phyloP scores from a whole-genome alignment of 2,113 vertebrate species.

The Labeo rohita region DNA sequence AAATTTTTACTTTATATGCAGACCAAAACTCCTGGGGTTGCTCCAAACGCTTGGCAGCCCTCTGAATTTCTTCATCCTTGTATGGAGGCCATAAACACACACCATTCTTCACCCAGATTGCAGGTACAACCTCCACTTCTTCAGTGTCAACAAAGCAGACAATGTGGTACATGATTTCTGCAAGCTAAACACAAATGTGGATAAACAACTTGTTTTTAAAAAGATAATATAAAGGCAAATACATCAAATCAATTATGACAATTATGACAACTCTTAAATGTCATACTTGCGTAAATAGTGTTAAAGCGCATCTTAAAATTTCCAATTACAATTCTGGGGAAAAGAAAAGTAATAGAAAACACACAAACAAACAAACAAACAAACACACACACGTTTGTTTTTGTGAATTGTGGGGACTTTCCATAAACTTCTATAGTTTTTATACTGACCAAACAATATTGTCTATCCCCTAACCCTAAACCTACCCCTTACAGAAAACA shows the following conservation, averaged over 20 bases:
- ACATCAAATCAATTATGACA: not conserved
- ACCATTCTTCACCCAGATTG: not conserved
- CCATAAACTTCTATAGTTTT: too few species aligned
- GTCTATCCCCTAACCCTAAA: too few species aligned
- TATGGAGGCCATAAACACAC: not conserved
- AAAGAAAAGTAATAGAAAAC: too few species aligned
- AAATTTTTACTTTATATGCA: too few species aligned
- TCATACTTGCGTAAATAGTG: not conserved
- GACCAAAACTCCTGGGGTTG: too few species aligned
- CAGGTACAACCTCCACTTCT: slow-evolving; percentile 11
- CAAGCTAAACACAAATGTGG: not conserved
- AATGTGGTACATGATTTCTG: slow-evolving; percentile 2
- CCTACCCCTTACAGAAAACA: too few species aligned
- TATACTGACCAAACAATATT: too few species aligned
- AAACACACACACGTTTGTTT: too few species aligned
- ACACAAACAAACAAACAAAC: too few species aligned
- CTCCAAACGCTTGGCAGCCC: too few species aligned
- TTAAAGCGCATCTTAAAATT: not conserved
- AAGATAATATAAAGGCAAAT: not conserved
- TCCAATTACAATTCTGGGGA: not conserved
- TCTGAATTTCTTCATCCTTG: too few species aligned
- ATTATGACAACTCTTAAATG: not conserved
- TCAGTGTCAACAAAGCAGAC: not conserved
- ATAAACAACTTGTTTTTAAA: not conserved
- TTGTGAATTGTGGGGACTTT: too few species aligned